Evolutionary conservation across 2,888 invertebrate genomes (phyloP), one percentile per base, ranked within the genome.

Genomic region (Cantharis flavilabris): DNA sequence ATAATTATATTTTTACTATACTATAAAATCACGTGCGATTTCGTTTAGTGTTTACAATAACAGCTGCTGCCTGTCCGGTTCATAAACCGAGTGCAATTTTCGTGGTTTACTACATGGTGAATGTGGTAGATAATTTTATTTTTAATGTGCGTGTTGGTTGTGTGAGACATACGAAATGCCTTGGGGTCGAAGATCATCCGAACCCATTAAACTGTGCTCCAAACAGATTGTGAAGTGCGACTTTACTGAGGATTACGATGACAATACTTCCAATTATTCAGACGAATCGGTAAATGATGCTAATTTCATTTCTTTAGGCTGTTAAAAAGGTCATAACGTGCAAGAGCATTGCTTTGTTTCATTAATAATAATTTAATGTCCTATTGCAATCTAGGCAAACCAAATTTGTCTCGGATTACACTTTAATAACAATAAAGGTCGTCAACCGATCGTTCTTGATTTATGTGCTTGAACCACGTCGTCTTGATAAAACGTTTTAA

Each of bases 221-320:
- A 73, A 75, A 67, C 72, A 77, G 72, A 71, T 76, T 65, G 75
- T 80, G 72, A 81, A 78, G 73, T 83, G 80, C 70, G 83, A 83
- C 49, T 80, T 80, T 73, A 80, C 81, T 70, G 79, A 73, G 73
- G 84, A 84, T 76, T 81, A 80, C 63, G 85, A 85, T 67, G 86
- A 86, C 78, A 81, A 76, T 70, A 79, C 82, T 28, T 86, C 85
- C 13, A 84, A 81, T 69, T 85, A 84, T 81, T 86, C 86, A 3
- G 86, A 86, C 80, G 87, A 87, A 84, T 86, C 86, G 85, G 87
- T 87, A 85, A n/a, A n/a, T 77, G 84, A 76, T 70, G 26, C 20
- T 65, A 14, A 67, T 23, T 20, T 13, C 10, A 64, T 64, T n/a
- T 67, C 26, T 67, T 67, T 67, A 16, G 9, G n/a, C 18, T 23